Evolutionary conservation across 2,888 invertebrate species (phyloP).

Genomic region (Drosophila kambysellisi): DNA sequence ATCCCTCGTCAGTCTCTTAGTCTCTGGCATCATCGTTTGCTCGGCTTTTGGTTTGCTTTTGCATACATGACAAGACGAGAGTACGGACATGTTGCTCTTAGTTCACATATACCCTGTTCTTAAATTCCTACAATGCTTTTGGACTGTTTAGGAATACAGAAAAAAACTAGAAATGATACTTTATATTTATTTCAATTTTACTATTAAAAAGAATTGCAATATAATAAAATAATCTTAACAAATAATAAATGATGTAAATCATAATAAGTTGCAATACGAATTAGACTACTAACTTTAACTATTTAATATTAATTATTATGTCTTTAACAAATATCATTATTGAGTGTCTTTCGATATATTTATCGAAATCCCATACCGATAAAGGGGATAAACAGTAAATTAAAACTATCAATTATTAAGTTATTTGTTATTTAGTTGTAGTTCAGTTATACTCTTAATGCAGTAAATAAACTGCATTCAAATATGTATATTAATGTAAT

Average conservation of each 20-base stretch:
- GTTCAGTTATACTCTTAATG: not conserved
- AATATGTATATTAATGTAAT: not conserved
- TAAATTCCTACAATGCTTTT: not conserved
- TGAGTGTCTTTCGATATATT: not conserved
- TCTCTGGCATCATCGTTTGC: slow-evolving; percentile 45
- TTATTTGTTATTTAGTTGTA: too few species aligned
- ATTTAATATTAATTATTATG: not conserved
- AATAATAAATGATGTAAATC: not conserved
- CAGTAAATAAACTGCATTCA: too few species aligned
- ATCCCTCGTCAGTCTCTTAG: slow-evolving; percentile 41
- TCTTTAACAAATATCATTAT: not conserved
- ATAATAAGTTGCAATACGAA: not conserved
- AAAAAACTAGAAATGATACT: not conserved
- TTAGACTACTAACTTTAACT: not conserved
- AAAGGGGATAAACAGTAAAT: not conserved
- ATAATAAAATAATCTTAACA: not conserved
- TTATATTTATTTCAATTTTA: not conserved
- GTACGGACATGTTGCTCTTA: slow-evolving; percentile 3
- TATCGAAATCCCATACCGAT: not conserved
- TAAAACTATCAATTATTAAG: not conserved
- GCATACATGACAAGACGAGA: slow-evolving; percentile 33
- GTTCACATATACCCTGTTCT: slow-evolving; percentile 36
- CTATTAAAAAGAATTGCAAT: not conserved
- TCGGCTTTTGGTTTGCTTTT: slow-evolving; percentile 33
- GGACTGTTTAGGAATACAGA: not conserved